Evolutionary conservation across 1,140 invertebrate species (phyloP), one percentile per base, ranked within the genome.

Genomic region (Linepithema humile): DNA sequence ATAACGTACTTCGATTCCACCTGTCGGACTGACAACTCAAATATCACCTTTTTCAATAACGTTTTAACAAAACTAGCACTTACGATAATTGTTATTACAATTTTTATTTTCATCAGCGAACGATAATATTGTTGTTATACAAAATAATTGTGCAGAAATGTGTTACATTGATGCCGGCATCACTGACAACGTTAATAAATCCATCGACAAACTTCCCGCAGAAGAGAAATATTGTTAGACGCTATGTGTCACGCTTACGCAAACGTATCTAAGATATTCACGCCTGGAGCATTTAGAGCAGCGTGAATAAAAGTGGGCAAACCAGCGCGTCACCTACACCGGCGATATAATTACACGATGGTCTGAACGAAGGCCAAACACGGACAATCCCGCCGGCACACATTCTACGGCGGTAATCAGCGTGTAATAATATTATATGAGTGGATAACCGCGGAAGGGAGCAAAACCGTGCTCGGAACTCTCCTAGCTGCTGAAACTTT

Each of bases 381-480:
- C 53, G 48, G 40, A 74, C 74, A 82, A 82, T 82, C 69, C 20
- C n/a, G 23, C 4, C 55, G 20, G 53, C 38, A 9, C n/a, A n/a
- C 50, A 80, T 80, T 72, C 35, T 82, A 57, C 53, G 17, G n/a
- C 40, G 20, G n/a, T 53, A 82, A 82, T 82, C 78, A 60, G 69
- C 67, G 78, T 82, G 78, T 80, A 80, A 80, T 59, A 80, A 80
- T 80, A 59, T 80, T 80, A 40, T 55, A 57, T 48, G 38, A 80
- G 26, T 23, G 64, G 17, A 43, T 80, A 70, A 55, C 69, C 75
- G 45, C 75, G 48, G 38, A 80, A 69, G 35, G 48, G 26, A 78
- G 29, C 40, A 65, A 15, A 43, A 15, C 6, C 20, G 60, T 2
- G 15, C 7, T 64, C 38, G 57, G 43, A 75, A 48, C 20, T 35